Conservation (phyloP, 2,113 vertebrate genomes). For the Oryzias celebensis region DNA sequence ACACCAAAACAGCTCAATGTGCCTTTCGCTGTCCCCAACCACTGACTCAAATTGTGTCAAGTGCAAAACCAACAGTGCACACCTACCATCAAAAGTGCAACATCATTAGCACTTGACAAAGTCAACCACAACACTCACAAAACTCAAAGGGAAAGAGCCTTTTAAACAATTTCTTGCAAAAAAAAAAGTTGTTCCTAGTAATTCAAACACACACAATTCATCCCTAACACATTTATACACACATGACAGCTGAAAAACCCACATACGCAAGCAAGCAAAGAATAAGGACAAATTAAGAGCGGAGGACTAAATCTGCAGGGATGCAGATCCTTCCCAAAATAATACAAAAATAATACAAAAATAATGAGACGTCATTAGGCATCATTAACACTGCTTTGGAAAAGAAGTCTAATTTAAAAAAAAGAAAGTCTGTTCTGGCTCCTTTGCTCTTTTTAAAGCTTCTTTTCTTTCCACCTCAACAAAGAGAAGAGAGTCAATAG, state of each 20-base stretch:
- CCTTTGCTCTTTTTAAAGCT: conserved; percentile 1
- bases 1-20: conserved; percentile 31
- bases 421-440: not conserved
- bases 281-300: conserved; percentile 7
- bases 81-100: conserved; percentile 3
- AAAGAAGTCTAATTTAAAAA: not conserved
- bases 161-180: conserved; percentile 45
- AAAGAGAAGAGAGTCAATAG: conserved; percentile 18
- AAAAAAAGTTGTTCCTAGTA: conserved; percentile 39
- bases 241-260: conserved; percentile 11
- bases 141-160: conserved; percentile 33
- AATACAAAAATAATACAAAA: not conserved
- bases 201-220: conserved; percentile 13
- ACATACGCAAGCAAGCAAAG: conserved; percentile 14
- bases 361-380: not conserved
- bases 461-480: not conserved
- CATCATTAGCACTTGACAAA: conserved; percentile 10
- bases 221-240: conserved; percentile 25
- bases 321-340: conserved; percentile 12
- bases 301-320: conserved; percentile 2
- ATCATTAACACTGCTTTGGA: not conserved
- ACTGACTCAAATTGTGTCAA: conserved; percentile 52
- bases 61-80: conserved; percentile 28
- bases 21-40: conserved; percentile 34
- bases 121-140: conserved; percentile 10